phyloP scores from a whole-genome alignment of 2,797 vertebrate species.

The Chromis chromis region DNA sequence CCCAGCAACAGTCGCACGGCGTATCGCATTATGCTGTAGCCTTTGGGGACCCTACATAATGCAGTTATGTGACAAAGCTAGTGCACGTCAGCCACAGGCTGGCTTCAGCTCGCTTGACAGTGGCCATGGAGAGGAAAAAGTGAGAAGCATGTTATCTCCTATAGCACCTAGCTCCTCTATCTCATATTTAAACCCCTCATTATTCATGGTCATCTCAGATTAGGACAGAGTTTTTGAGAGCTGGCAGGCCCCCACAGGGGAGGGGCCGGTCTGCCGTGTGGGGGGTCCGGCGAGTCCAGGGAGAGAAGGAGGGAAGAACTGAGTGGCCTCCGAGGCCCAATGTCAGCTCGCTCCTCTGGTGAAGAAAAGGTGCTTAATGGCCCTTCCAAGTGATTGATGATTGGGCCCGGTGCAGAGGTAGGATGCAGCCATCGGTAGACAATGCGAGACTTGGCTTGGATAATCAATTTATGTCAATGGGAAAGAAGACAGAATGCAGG shows the following conservation, averaged over 20 bases:
- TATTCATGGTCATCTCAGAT: conserved; percentile 58
- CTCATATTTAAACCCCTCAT: conserved; percentile 50
- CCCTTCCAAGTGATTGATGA: conserved; percentile 68
- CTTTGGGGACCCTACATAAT: conserved; percentile 78
- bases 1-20: conserved; percentile 49
- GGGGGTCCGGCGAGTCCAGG: conserved; percentile 4
- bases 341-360: conserved; percentile 54
- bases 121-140: conserved; percentile 27
- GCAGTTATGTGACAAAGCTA: conserved; percentile 78
- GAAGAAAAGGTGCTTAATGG: conserved; percentile 65
- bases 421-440: conserved; percentile 47
- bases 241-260: conserved; percentile 7
- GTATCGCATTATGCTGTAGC: conserved; percentile 75
- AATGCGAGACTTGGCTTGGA: conserved; percentile 34
- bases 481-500: conserved; percentile 29
- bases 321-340: conserved; percentile 38
- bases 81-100: conserved; percentile 74
- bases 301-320: conserved; percentile 1
- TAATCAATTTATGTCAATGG: conserved; percentile 55
- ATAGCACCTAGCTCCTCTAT: conserved; percentile 35
- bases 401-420: conserved; percentile 34
- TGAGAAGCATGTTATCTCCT: conserved; percentile 43
- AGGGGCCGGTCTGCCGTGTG: conserved; percentile 11
- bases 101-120: conserved; percentile 54
- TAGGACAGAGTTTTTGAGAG: conserved; percentile 37